Evolutionary conservation across 2,888 invertebrate species (phyloP), one percentile per base, ranked within the genome.

Genomic region (Zeuzera pyrina): DNA sequence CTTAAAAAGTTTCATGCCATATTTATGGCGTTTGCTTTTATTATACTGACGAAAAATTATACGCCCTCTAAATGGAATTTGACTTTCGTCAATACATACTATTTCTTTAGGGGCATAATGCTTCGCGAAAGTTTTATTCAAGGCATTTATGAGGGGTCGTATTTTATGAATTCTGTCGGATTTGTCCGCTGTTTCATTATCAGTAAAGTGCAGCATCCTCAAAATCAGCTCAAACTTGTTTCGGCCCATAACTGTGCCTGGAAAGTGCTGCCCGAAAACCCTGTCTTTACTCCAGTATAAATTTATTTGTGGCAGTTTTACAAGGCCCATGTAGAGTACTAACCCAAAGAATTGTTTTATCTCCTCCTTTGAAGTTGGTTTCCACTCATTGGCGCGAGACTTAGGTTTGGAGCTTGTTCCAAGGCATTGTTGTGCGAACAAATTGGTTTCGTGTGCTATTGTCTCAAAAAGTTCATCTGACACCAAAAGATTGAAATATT

Each of bases 1-100:
- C 42, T 56, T 43, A 26, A 43, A 45, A 2, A 38, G 4, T 16
- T 44, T 45, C 19, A 45, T 35, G 1, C 47, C 47, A 33, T 44
- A 42, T 15, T 34, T 34, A 15, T 41, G 39, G 1, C 36, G n/a
- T n/a, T 43, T 43, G 3, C 29, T 37, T 12, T 41, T 41, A 15
- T 39, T 43, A 12, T 41, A 41, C 15, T 43, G 41, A 1, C 41
- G 11, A 12, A 43, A 43, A 7, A 40, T 33, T 1, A 43, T 29
- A 8, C 43, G 36, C 1, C 43, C 39, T 28, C 39, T 12, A 6
- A 16, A 41, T 8, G 32, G 32, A 1, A 32, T n/a, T 7, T 15
- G 23, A n/a, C 21, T 30, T 30, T 30, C 21, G 13, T 11, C 30
- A 12, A 13, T 25, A 29, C 31, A 29, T 19, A 34, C 8, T 3